Percentiles rank a stretch among this genome's conserved stretches.
These are phyloP conservation scores for Mayetiola destructor DNA, from an alignment of 2,888 invertebrate genomes.

Conservation along the genomic window DNA sequence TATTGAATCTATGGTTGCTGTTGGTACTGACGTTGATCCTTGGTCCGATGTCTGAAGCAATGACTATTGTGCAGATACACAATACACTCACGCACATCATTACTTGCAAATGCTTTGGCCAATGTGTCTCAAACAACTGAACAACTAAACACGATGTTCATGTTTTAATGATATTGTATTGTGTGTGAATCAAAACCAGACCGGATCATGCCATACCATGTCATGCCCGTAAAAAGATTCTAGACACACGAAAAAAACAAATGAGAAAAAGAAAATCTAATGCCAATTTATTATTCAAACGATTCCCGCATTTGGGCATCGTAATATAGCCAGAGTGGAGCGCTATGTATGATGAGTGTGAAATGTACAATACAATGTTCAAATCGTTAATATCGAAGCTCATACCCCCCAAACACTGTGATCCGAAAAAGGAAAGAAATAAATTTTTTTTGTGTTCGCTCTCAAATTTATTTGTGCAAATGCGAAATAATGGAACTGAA, in stretches of 20 bases:
- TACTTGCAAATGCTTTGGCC: too few relatives aligned
- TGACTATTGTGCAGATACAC: too few relatives aligned
- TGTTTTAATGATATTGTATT: background rate
- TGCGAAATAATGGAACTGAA: too few relatives aligned
- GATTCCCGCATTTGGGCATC: slow-evolving; percentile 4
- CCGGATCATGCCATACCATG: too few relatives aligned
- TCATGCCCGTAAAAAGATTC: too few relatives aligned
- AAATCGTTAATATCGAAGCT: background rate
- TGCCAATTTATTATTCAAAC: slow-evolving; percentile 12
- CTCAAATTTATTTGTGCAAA: too few relatives aligned
- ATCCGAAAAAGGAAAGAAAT: background rate
- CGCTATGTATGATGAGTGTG: slow-evolving; percentile 10
- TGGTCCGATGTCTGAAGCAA: too few relatives aligned
- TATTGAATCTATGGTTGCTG: too few relatives aligned
- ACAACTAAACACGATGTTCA: background rate
- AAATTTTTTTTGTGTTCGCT: too few relatives aligned
- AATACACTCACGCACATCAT: too few relatives aligned
- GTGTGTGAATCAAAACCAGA: too few relatives aligned
- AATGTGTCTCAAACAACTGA: background rate
- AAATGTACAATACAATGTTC: background rate
- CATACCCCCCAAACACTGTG: background rate
- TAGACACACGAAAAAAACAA: background rate
- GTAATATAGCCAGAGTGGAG: slow-evolving; percentile 3
- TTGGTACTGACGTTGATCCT: too few relatives aligned
- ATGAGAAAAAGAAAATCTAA: slow-evolving; percentile 3